Conservation (phyloP, 2,113 vertebrate genomes). For the Gulo gulo region DNA sequence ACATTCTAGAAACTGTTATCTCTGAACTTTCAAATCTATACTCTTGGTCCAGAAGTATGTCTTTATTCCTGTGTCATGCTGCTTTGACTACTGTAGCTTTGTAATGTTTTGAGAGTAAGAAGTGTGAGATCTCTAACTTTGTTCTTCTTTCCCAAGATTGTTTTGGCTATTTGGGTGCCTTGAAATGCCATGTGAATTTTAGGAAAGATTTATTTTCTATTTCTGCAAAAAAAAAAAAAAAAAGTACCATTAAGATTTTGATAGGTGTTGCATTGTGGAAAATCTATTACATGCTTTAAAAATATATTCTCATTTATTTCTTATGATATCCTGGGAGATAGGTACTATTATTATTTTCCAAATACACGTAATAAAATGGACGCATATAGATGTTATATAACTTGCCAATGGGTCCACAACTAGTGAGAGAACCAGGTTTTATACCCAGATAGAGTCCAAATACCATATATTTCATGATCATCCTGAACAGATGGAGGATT, state of each 20-base stretch:
- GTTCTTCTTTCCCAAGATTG: not conserved
- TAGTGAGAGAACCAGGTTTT: not conserved
- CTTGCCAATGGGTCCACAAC: not conserved
- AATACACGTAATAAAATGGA: not conserved
- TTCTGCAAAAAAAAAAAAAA: not conserved
- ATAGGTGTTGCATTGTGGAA: not conserved
- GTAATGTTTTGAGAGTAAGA: not conserved
- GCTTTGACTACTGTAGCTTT: not conserved
- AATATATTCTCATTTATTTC: not conserved
- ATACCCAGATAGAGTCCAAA: not conserved
- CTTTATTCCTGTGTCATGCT: not conserved
- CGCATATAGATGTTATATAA: not conserved
- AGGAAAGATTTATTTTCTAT: not conserved
- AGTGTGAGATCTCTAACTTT: not conserved
- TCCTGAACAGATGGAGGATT: not conserved
- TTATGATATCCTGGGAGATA: not conserved
- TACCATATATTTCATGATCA: not conserved
- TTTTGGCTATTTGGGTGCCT: not conserved
- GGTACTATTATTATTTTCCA: not conserved
- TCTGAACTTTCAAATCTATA: not conserved
- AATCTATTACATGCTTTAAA: not conserved
- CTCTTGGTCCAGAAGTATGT: not conserved
- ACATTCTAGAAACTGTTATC: not conserved
- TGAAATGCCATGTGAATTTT: not conserved
- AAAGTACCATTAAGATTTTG: not conserved